Base-by-base conservation (phyloP, 2,888 invertebrate species). In the Theretra japonica region DNA sequence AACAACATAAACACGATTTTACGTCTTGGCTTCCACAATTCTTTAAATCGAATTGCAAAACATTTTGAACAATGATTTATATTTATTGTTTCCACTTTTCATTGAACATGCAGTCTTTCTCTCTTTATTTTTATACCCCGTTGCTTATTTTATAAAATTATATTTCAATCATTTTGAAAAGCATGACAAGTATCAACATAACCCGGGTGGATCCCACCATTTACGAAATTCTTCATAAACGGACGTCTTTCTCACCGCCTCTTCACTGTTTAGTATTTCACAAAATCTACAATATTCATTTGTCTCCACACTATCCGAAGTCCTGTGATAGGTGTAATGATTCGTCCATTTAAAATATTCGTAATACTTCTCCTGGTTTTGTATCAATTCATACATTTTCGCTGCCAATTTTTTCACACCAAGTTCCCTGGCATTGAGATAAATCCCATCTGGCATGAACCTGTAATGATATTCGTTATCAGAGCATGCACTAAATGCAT, bases 271-370 rank as follows among this genome's bases (percentile, higher is more conserved):
- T 0, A 93, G 77, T 23, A 90, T 74, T 4, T 85, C 82, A 76
- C 93, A 94, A 73, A 94, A 87, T 28, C 82, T 80, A 75, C 94
- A 94, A 70, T 91, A 90, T 68, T 91, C 92, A 68, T 93, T 85
- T 0, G 90, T 92, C 50, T 91, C 89, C 11, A 79, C 25, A 28
- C 77, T 83, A 5, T 86, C 87, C 25, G 71, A 73, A 59, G 86
- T 87, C 60, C 74, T 79, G 70, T 91, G 80, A 68, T 86, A 94
- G 0, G 83, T 82, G 73, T 94, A 94, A 75, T 93, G 86, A 48
- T 88, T 91, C 69, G 80, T 87, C 93, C 93, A 94, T 74, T 77
- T 86, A 74, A 94, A 93, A 77, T 86, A 93, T 30, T 90, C 79
- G 0, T 83, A 81, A 41, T 93, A 94, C 50, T 83, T 71, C 0